Conservation (phyloP, 2,888 invertebrate genomes). For the Drosophila kanekoi region DNA sequence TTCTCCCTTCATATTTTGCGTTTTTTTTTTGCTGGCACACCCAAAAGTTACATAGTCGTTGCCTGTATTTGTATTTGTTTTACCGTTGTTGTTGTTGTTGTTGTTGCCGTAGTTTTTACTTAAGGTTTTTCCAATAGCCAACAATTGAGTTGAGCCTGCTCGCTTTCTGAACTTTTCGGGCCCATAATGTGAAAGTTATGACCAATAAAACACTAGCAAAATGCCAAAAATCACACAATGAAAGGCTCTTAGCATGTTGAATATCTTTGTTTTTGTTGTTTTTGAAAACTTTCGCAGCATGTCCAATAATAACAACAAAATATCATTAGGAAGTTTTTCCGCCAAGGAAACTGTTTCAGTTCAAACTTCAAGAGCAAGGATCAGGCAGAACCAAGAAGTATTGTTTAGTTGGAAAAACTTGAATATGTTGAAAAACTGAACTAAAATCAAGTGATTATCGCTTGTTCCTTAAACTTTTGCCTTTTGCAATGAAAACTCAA, state of each 20-base stretch:
- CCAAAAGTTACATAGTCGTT: conserved; percentile 46
- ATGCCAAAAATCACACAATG: conserved; percentile 31
- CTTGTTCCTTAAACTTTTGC: too few relatives aligned
- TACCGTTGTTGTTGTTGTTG: conserved; percentile 19
- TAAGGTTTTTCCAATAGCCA: conserved; percentile 52
- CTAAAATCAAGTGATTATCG: too few relatives aligned
- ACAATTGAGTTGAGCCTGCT: conserved; percentile 38
- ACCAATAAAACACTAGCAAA: conserved; percentile 29
- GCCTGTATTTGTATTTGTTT: conserved; percentile 28
- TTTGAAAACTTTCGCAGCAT: conserved; percentile 27
- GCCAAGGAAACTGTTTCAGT: conserved; percentile 2
- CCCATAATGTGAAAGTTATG: conserved; percentile 60
- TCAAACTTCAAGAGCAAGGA: neutral
- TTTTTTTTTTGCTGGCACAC: conserved; percentile 33
- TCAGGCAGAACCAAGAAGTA: neutral
- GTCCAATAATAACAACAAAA: conserved; percentile 6
- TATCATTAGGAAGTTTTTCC: neutral
- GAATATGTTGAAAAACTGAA: too few relatives aligned
- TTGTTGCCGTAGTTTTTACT: conserved; percentile 22
- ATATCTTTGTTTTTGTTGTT: neutral
- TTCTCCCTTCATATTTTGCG: conserved; percentile 8
- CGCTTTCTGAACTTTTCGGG: conserved; percentile 30
- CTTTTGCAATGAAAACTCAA: too few relatives aligned
- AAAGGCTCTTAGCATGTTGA: conserved; percentile 4
- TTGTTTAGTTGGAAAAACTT: neutral